Percentiles rank a stretch among this genome's conserved stretches.
These are phyloP conservation scores for Neopipo cinnamomea DNA, from an alignment of 2,113 vertebrate species.

Conservation along the genomic window DNA sequence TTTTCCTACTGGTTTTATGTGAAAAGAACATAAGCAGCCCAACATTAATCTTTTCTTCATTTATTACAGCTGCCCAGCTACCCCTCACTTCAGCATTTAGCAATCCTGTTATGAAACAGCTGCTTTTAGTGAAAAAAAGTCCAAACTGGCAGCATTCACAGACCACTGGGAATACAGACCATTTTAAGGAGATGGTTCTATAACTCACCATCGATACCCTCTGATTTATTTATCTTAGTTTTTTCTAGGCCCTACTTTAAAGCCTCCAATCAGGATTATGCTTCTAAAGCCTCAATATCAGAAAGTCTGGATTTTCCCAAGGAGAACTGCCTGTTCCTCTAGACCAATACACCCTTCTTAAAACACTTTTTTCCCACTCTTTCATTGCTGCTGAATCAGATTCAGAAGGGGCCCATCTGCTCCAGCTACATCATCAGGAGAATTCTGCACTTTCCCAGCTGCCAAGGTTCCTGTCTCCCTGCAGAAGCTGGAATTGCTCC, in stretches of 20 bases:
- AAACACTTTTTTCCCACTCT: background rate
- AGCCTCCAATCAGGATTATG: background rate
- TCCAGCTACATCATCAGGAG: slow-evolving; percentile 25
- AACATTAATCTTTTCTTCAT: background rate
- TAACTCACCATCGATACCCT: background rate
- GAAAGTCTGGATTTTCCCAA: slow-evolving; percentile 2
- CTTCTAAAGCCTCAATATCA: background rate
- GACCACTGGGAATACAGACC: background rate
- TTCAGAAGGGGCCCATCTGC: slow-evolving; percentile 58
- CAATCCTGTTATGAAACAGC: slow-evolving; percentile 7
- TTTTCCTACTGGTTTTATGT: background rate
- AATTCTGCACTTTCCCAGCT: slow-evolving; percentile 20
- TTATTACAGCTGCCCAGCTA: background rate
- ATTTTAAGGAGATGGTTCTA: background rate
- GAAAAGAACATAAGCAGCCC: background rate
- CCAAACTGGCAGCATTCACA: background rate
- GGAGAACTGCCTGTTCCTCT: slow-evolving; percentile 28
- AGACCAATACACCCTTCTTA: background rate
- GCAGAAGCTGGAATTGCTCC: slow-evolving; percentile 12
- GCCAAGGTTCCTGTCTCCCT: background rate
- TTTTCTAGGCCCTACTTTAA: background rate
- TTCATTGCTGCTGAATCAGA: slow-evolving; percentile 44
- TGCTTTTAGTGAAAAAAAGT: background rate
- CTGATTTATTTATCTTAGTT: background rate
- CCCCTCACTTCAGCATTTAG: background rate